A percentile compares a stretch with the other conserved stretches of the same genome.
These are phyloP conservation scores for Tetrao urogallus DNA, from an alignment of 2,113 vertebrate genomes.

Conservation along the genomic window DNA sequence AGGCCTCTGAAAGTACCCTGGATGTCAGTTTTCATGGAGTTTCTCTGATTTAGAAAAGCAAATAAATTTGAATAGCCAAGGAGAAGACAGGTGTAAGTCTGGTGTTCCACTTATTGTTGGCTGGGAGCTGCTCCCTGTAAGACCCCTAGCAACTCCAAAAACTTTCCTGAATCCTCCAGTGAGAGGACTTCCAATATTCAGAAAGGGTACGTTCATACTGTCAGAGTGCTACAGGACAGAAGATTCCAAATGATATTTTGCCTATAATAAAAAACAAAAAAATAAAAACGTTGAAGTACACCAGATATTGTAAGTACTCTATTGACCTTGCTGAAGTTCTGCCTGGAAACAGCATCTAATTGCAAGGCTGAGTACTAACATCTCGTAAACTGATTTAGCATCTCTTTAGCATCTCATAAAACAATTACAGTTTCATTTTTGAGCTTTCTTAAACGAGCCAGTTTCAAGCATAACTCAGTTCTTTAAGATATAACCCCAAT, in stretches of 20 bases:
- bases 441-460: neutral
- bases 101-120: neutral
- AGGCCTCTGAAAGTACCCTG: neutral
- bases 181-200: neutral
- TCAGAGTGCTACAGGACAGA: neutral
- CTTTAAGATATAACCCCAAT: neutral
- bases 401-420: neutral
- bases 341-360: neutral
- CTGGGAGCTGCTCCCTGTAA: too few species aligned
- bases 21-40: neutral
- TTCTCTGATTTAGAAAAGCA: neutral
- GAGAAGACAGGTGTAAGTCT: neutral
- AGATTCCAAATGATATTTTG: neutral
- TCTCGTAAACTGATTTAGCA: neutral
- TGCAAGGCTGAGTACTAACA: neutral
- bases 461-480: neutral
- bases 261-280: neutral
- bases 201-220: neutral
- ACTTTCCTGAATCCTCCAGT: neutral
- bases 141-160: neutral
- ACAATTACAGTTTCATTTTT: neutral
- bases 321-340: neutral
- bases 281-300: neutral
- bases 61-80: neutral
- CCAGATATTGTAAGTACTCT: neutral